Percentiles rank a stretch among this genome's conserved stretches.
These are phyloP conservation scores for Sitodiplosis mosellana DNA, from an alignment of 1,140 invertebrate genomes.

Conservation along the genomic window DNA sequence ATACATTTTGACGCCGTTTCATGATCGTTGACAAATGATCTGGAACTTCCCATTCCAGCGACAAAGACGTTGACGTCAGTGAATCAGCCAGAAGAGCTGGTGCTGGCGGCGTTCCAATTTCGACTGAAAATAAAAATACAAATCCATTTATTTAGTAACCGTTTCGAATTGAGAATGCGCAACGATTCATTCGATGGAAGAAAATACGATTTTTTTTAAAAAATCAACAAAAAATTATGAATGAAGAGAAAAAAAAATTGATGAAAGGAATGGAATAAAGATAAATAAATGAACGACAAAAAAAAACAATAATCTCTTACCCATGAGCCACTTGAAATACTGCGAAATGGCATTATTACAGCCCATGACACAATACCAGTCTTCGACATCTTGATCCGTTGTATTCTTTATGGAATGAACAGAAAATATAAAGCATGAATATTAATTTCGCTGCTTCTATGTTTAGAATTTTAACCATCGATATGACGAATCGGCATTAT, in stretches of 20 bases:
- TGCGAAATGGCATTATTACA: constrained; percentile 57
- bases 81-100: constrained; percentile 5
- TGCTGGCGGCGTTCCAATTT: constrained; percentile 37
- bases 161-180: not conserved
- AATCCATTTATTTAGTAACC: no score
- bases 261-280: no score
- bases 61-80: constrained; percentile 4
- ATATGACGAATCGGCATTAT: not conserved
- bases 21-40: constrained; percentile 19
- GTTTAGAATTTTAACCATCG: not conserved
- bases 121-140: constrained; percentile 26
- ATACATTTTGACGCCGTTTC: constrained; percentile 18
- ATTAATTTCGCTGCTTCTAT: not conserved
- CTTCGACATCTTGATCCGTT: constrained; percentile 1
- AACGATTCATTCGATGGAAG: not conserved
- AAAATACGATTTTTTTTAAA: not conserved
- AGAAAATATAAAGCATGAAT: not conserved
- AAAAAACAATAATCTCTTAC: not conserved
- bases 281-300: no score
- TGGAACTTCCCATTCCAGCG: constrained; percentile 50
- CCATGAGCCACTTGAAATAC: constrained; percentile 34
- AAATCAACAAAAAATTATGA: not conserved
- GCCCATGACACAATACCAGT: constrained; percentile 43
- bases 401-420: constrained; percentile 3
- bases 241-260: no score